Evolutionary conservation across 2,113 vertebrate species (phyloP).

Genomic region (Ranitomeya variabilis): DNA sequence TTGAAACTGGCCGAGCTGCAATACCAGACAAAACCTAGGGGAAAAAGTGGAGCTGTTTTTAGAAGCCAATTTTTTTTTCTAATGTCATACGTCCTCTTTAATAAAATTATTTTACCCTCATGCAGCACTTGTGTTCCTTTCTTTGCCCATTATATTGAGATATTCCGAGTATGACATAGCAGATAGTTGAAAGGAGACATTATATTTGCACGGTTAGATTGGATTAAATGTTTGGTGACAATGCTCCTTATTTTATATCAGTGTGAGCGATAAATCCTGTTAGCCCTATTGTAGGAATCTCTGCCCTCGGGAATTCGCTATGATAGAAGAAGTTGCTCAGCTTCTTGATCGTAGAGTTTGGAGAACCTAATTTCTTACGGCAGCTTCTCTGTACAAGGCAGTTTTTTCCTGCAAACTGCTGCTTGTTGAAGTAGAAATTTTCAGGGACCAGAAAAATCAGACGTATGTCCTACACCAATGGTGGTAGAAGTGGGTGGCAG

Average conservation of each 20-base stretch:
- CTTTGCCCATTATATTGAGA: background rate
- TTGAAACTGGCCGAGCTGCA: background rate
- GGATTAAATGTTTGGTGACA: conserved; percentile 15
- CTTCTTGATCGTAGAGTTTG: background rate
- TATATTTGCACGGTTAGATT: background rate
- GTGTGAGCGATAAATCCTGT: background rate
- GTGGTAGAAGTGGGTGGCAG: background rate
- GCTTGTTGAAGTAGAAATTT: background rate
- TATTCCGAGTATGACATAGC: background rate
- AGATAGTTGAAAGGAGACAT: background rate
- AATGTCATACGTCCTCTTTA: background rate
- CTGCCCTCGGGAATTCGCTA: background rate
- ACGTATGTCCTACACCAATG: no score
- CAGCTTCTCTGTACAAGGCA: background rate
- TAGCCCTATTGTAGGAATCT: background rate
- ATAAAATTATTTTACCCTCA: background rate
- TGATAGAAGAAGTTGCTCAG: background rate
- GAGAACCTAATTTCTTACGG: background rate
- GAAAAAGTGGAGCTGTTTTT: background rate
- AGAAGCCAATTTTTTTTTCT: background rate
- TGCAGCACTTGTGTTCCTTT: background rate
- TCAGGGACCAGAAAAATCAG: background rate
- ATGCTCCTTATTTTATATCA: background rate
- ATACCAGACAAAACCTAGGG: background rate
- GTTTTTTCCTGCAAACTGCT: background rate